A percentile compares a stretch with the other conserved stretches of the same genome.
Evolutionary conservation across 2,888 invertebrate genomes (phyloP).

Genomic region (Meiosimyza decipiens): DNA sequence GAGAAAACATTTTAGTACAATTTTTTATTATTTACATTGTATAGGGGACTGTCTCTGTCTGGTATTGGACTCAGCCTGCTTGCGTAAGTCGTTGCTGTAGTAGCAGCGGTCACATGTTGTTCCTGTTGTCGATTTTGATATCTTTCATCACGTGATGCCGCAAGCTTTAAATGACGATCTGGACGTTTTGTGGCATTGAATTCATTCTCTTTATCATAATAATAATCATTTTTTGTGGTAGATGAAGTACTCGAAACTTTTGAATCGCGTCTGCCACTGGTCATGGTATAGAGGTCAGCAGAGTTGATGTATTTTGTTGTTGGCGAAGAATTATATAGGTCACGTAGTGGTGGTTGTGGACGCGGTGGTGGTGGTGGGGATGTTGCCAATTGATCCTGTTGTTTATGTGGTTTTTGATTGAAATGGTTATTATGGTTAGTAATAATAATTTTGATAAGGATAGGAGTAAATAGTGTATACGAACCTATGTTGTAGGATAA

Average conservation of each 20-base stretch:
- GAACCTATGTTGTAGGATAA: neutral
- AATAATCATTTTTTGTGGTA: constrained; percentile 62
- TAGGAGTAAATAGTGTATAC: neutral
- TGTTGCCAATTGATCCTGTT: constrained; percentile 54
- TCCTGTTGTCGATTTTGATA: constrained; percentile 50
- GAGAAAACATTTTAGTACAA: constrained; percentile 29
- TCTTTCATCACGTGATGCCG: constrained; percentile 63
- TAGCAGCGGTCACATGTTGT: constrained; percentile 42
- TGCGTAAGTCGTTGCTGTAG: constrained; percentile 48
- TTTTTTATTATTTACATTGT: constrained; percentile 63
- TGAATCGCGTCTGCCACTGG: constrained; percentile 59
- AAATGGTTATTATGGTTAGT: constrained; percentile 8
- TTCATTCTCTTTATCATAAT: constrained; percentile 67
- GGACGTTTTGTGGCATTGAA: constrained; percentile 57
- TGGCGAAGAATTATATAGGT: constrained; percentile 53
- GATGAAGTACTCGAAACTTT: constrained; percentile 55
- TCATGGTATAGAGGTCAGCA: constrained; percentile 59
- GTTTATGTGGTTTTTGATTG: constrained; percentile 20
- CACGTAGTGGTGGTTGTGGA: constrained; percentile 51
- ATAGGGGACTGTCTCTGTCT: constrained; percentile 66
- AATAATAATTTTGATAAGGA: constrained; percentile 6
- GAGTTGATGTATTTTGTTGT: constrained; percentile 61
- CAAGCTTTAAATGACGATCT: constrained; percentile 58
- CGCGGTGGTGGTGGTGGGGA: constrained; percentile 55
- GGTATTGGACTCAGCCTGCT: constrained; percentile 61